These are phyloP conservation scores for Sturnira hondurensis DNA, from an alignment of 2,113 vertebrate genomes.

Conservation along the genomic window DNA sequence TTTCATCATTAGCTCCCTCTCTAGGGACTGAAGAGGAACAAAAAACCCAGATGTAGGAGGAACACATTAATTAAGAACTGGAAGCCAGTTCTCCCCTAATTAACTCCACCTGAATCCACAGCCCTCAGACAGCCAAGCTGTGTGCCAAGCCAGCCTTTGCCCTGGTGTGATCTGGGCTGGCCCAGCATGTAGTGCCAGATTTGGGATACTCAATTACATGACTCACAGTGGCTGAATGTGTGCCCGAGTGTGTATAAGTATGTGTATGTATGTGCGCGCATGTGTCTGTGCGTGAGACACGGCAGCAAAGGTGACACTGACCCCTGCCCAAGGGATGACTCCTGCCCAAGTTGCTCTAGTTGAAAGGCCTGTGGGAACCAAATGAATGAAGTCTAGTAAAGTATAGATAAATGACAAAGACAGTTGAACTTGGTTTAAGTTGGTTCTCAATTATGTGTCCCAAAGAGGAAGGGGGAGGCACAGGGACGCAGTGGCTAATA, in stretches of 20 bases:
- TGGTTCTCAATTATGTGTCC: background rate
- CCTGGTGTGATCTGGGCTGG: background rate
- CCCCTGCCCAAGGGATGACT: background rate
- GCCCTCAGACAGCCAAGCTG: background rate
- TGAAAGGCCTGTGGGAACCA: background rate
- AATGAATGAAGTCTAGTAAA: background rate
- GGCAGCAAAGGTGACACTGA: background rate
- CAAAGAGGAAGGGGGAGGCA: background rate
- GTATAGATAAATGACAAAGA: background rate
- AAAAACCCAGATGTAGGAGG: background rate
- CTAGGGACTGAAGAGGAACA: background rate
- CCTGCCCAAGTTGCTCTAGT: background rate
- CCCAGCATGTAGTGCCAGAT: background rate
- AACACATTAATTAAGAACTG: background rate
- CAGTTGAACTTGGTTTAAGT: background rate
- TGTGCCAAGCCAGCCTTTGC: background rate
- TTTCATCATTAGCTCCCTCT: background rate
- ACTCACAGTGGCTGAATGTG: background rate
- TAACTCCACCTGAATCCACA: background rate
- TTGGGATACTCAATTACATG: background rate
- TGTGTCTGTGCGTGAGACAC: background rate
- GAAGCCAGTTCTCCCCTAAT: background rate
- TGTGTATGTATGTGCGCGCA: accelerated
- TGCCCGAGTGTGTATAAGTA: background rate
- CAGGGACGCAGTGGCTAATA: background rate